Base-by-base conservation (phyloP, 2,888 invertebrate genomes). In the Zonitis immaculata region DNA sequence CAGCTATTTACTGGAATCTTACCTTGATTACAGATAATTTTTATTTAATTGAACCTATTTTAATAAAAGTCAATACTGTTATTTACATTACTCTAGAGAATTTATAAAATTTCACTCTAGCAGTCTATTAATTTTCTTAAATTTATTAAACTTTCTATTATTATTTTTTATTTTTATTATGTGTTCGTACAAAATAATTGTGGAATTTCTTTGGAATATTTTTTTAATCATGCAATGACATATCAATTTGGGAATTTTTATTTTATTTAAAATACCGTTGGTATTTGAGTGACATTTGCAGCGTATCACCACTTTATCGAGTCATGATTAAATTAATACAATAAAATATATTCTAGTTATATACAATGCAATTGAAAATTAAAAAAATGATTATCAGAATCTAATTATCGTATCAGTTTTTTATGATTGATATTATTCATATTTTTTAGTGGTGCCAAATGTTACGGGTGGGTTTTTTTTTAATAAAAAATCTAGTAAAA, bases 391-490 rank as follows among this genome's bases (percentile, higher is more conserved):
- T n/a, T n/a, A n/a, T n/a, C n/a, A n/a, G n/a, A n/a, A n/a, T n/a
- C n/a, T n/a, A n/a, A n/a, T n/a, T n/a, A n/a, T n/a, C n/a, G n/a
- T n/a, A n/a, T n/a, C n/a, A n/a, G n/a, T n/a, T n/a, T n/a, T n/a
- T n/a, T n/a, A n/a, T n/a, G n/a, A n/a, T n/a, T n/a, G n/a, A n/a
- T n/a, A n/a, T n/a, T n/a, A n/a, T n/a, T n/a, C n/a, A n/a, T n/a
- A n/a, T n/a, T n/a, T n/a, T n/a, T n/a, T n/a, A n/a, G n/a, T n/a
- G n/a, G n/a, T n/a, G n/a, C 20, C 1, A 32, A 9, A 8, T 11
- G 14, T 43, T 20, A 54, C 57, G 59, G 59, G 59, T 59, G 59
- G 59, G 54, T 57, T 54, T 57, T 48, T 8, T 48, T n/a, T n/a
- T n/a, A n/a, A n/a, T n/a, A n/a, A n/a, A 30, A 47, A 52, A 49